Base-by-base conservation (phyloP, 1,140 invertebrate genomes). In the Diuraphis noxia region DNA sequence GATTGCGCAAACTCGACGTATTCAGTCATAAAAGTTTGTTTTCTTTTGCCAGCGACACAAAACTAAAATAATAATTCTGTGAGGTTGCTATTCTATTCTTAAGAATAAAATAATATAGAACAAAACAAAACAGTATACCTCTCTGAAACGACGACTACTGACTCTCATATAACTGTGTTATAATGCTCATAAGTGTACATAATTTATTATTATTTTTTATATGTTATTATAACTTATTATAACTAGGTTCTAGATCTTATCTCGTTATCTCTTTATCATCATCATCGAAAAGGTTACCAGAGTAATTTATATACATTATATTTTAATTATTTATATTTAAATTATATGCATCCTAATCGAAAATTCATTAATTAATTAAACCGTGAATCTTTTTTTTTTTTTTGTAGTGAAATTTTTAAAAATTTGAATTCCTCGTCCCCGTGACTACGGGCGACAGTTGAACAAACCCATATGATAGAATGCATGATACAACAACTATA, bases 1-100 rank as follows among this genome's bases (percentile, higher is more conserved):
- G 85, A 86, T 86, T 86, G 43, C 17, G 85, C 46, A 13, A 86
- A 86, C 85, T 86, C 34, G 23, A 86, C 85, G 85, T 86, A 52
- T 86, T 86, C 85, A 86, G 85, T 52, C 46, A 36, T 38, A 86
- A 86, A 86, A 86, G 85, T 86, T 49, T n/a, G n/a, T 86, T 79
- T 84, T 86, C 13, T 86, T 21, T 36, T 1, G 34, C 34, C 36
- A 3, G 23, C 21, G 85, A 52, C 41, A 86, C n/a, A 49, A 34
- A 43, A 85, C 43, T 34, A 85, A n/a, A n/a, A 43, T n/a, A 85
- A 85, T 43, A 85, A 46, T n/a, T 46, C 41, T 13, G 82, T 30
- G 81, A 79, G 81, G 43, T 52, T 52, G 34, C 34, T 86, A 38
- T 86, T 52, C 1, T 49, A 10, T 52, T 49, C 85, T 49, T 19